phyloP scores from a whole-genome alignment of 2,113 vertebrate species.

The Turdus rufiventris region DNA sequence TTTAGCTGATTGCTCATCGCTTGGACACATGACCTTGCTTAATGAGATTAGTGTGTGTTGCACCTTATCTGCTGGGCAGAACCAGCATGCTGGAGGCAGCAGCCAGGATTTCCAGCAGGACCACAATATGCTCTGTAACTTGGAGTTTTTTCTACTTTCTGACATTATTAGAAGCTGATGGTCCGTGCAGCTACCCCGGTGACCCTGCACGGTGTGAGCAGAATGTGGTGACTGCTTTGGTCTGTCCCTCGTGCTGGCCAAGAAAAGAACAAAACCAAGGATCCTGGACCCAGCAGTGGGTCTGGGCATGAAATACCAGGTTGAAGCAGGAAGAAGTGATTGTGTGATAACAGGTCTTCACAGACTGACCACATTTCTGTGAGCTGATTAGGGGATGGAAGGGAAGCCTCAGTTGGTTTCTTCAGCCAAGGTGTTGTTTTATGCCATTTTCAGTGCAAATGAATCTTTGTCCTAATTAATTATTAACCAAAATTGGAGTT shows the following conservation, averaged over 20 bases:
- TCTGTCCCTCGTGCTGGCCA: rapidly evolving
- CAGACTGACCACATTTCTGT: neutral
- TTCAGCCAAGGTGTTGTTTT: neutral
- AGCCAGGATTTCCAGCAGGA: neutral
- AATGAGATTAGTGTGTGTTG: neutral
- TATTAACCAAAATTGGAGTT: neutral
- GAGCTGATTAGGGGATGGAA: neutral
- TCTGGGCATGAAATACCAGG: neutral
- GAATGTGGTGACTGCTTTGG: neutral
- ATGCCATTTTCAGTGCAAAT: neutral
- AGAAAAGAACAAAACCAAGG: neutral
- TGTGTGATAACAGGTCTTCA: neutral
- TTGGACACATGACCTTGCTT: slow-evolving; percentile 40
- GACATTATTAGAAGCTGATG: neutral
- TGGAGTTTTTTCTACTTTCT: neutral
- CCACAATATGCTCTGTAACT: neutral
- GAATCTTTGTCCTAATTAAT: neutral
- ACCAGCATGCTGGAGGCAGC: neutral
- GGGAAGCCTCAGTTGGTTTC: neutral
- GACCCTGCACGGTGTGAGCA: neutral
- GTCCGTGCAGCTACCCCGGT: neutral
- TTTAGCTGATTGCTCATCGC: slow-evolving; percentile 50
- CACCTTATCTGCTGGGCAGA: neutral
- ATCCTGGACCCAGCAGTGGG: neutral
- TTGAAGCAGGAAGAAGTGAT: neutral